phyloP scores from a whole-genome alignment of 2,888 invertebrate species.

The Synergus laeviventris region DNA sequence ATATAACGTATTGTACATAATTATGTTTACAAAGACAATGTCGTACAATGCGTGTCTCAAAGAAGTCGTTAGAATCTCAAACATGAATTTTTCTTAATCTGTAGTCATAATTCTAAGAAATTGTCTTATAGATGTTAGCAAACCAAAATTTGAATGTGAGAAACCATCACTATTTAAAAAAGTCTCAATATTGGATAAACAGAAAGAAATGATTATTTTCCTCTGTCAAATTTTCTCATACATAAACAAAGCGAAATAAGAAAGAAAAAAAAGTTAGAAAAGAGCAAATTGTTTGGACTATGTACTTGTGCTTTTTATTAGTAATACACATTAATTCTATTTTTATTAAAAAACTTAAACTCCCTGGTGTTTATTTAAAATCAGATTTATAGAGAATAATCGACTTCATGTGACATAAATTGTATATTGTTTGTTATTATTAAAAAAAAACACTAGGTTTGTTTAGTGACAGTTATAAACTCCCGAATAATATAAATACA shows the following conservation, averaged over 20 bases:
- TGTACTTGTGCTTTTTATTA: background rate
- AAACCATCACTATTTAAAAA: background rate
- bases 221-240: background rate
- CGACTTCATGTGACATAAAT: too few species aligned
- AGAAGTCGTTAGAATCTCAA: conserved; percentile 1
- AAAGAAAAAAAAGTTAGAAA: background rate
- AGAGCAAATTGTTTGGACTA: background rate
- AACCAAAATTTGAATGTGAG: background rate
- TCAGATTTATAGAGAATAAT: too few species aligned
- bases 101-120: background rate
- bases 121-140: background rate
- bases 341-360: background rate
- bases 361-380: too few species aligned
- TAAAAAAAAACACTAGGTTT: too few species aligned
- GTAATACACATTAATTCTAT: background rate
- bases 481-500: background rate
- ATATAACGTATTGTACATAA: conserved; percentile 59
- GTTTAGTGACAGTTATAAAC: background rate
- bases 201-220: background rate
- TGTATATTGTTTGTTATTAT: too few species aligned
- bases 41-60: background rate
- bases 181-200: background rate
- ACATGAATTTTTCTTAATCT: background rate
- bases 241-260: background rate
- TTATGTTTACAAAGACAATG: conserved; percentile 48